Conservation (phyloP, 2,888 invertebrate species). For the Stenchaetothrips biformis region DNA sequence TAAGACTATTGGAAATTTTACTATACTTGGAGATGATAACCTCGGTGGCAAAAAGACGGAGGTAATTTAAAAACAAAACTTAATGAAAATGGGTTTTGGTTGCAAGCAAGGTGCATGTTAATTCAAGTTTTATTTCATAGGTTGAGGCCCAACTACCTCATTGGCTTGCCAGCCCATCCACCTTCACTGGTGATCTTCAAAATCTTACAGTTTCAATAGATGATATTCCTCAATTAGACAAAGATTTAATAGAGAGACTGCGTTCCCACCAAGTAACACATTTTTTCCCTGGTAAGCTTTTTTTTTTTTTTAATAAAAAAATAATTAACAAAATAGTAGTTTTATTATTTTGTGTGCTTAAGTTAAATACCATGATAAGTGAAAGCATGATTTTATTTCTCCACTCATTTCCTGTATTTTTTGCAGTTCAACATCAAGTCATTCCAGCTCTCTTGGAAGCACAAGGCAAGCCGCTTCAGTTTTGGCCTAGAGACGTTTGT, state of each 20-base stretch:
- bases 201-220: slow-evolving; percentile 52
- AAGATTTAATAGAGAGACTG: slow-evolving; percentile 57
- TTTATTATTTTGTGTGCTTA: background rate
- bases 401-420: slow-evolving; percentile 25
- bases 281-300: slow-evolving; percentile 63
- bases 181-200: slow-evolving; percentile 68
- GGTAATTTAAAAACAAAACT: slow-evolving; percentile 1
- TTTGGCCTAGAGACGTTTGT: slow-evolving; percentile 82
- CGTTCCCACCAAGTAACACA: slow-evolving; percentile 64
- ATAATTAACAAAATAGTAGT: background rate
- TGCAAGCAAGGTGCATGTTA: background rate
- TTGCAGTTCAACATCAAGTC: slow-evolving; percentile 65
- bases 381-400: slow-evolving; percentile 24
- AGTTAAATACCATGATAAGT: slow-evolving; percentile 19
- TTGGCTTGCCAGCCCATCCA: slow-evolving; percentile 78
- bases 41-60: slow-evolving; percentile 35
- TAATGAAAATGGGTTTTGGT: background rate
- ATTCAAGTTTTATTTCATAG: slow-evolving; percentile 36
- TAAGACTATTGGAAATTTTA: slow-evolving; percentile 31
- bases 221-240: slow-evolving; percentile 59
- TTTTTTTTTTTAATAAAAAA: background rate
- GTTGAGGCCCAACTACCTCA: slow-evolving; percentile 75
- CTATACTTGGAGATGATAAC: slow-evolving; percentile 32
- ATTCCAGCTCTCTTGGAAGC: slow-evolving; percentile 70
- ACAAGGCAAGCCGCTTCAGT: slow-evolving; percentile 56